phyloP scores from a whole-genome alignment of 1,140 invertebrate species.

The Drosophila orena region DNA sequence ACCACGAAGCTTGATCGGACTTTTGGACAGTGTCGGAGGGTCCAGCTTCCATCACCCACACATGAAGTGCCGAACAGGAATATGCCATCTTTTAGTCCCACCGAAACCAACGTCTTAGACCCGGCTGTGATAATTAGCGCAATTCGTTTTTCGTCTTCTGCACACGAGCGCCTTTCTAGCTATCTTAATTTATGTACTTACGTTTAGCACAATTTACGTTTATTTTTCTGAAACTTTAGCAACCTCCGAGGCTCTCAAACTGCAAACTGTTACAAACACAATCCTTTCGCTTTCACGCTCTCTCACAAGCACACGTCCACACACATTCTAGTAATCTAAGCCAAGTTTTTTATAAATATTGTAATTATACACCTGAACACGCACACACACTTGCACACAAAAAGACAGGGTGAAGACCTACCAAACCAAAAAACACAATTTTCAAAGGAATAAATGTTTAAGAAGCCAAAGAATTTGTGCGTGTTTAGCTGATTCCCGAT shows the following conservation, averaged over 20 bases:
- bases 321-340: constrained; percentile 78
- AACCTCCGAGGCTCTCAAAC: constrained; percentile 64
- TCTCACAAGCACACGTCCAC: constrained; percentile 52
- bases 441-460: constrained; percentile 64
- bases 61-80: constrained; percentile 9
- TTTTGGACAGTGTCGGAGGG: neutral
- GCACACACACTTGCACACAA: constrained; percentile 74
- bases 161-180: constrained; percentile 36
- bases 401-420: constrained; percentile 80
- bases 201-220: constrained; percentile 57
- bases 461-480: constrained; percentile 14
- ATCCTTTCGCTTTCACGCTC: constrained; percentile 38
- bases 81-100: constrained; percentile 42
- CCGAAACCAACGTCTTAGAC: constrained; percentile 76
- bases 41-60: neutral
- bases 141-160: constrained; percentile 65
- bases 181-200: constrained; percentile 44
- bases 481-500: constrained; percentile 13
- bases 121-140: constrained; percentile 82
- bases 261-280: constrained; percentile 27
- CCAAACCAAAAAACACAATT: constrained; percentile 55
- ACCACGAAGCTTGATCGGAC: neutral
- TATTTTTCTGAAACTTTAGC: constrained; percentile 62
- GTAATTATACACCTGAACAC: constrained; percentile 72
- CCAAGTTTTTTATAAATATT: constrained; percentile 74